Evolutionary conservation across 2,888 invertebrate genomes (phyloP), one percentile per base, ranked within the genome.

Genomic region (Agrotis puta): DNA sequence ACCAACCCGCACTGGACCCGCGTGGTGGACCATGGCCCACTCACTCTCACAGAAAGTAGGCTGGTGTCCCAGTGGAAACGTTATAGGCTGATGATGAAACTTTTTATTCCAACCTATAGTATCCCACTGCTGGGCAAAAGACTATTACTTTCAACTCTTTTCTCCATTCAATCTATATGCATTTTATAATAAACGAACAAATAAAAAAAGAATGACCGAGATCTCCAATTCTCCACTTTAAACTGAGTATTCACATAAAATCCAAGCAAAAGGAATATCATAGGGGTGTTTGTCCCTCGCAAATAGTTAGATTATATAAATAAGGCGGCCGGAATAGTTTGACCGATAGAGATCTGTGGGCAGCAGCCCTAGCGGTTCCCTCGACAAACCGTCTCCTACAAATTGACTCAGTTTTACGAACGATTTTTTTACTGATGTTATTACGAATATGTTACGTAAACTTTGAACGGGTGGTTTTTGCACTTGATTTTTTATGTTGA

Each of bases 271-370:
- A 71, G 64, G 77, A 72, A 78, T 69, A 82, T 64, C 70, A 77
- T 89, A 90, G 90, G 95, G 93, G 93, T 93, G 93, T 92, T 93
- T 92, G 94, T 94, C 94, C 95, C 94, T 93, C 90, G 88, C 93
- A 94, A 95, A 95, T 94, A 94, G 94, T 94, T 92, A 95, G 94
- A 95, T 96, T 95, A 95, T 94, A 95, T 95, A 95, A 95, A 95
- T 95, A 95, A 95, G 94, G 92, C 94, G 93, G 91, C 91, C 92
- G 90, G 91, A 92, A 92, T 92, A 91, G 92, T 92, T 92, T 91
- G 88, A 86, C 85, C 90, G 95, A 95, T 95, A 92, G 92, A 87
- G 90, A 95, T 95, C 95, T 93, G 94, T 84, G 93, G 93, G 88
- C 90, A 89, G 88, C 91, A 89, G 89, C 88, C 87, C 85, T 79